These are phyloP conservation scores for Dolichoris vasculosae DNA, from an alignment of 1,140 invertebrate genomes.

Conservation along the genomic window DNA sequence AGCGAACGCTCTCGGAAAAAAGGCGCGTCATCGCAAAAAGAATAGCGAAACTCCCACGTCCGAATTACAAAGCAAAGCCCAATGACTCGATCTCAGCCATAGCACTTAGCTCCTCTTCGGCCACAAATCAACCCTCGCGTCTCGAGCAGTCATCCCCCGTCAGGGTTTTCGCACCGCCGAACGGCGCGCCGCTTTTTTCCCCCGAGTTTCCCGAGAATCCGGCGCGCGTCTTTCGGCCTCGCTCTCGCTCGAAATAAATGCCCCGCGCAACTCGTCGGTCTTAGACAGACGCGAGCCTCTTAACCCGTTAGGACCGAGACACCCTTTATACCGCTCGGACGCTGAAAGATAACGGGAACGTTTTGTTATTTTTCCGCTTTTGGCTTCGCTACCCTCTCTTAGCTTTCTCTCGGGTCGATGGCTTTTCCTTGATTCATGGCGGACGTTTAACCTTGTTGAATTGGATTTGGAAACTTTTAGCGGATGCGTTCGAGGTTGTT, in stretches of 20 bases:
- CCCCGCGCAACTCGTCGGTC: neutral
- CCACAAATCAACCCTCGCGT: neutral
- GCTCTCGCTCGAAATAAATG: slow-evolving; percentile 52
- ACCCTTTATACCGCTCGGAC: neutral
- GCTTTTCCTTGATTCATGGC: neutral
- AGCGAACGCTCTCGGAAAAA: neutral
- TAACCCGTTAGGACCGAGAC: neutral
- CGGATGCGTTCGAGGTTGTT: neutral
- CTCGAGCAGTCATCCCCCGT: neutral
- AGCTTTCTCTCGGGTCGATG: neutral
- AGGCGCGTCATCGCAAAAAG: neutral
- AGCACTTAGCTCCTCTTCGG: neutral
- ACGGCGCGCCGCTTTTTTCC: slow-evolving; percentile 34
- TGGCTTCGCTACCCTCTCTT: too few species aligned
- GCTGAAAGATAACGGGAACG: neutral
- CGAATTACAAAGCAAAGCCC: neutral
- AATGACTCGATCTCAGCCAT: neutral
- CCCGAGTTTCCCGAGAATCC: slow-evolving; percentile 35
- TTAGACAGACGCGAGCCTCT: neutral
- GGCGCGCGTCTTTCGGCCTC: slow-evolving; percentile 15
- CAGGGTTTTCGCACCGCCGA: neutral
- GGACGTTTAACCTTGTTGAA: neutral
- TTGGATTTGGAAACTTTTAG: neutral
- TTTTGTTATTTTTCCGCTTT: too few species aligned
- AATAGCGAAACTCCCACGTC: neutral